phyloP scores from a whole-genome alignment of 2,888 invertebrate species.

The Panzeria rudis region DNA sequence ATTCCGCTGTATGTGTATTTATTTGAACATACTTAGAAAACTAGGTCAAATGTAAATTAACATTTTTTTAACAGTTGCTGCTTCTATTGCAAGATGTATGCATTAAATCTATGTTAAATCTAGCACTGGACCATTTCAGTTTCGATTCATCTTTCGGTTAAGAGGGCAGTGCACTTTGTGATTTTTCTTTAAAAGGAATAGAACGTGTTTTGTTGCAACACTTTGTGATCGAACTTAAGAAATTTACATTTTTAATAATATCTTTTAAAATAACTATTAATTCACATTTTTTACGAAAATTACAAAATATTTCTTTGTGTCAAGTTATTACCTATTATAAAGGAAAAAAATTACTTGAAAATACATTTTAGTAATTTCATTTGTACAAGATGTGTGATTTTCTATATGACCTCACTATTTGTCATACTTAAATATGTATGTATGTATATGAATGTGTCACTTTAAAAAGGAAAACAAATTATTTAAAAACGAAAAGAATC shows the following conservation, averaged over 20 bases:
- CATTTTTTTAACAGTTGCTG: slow-evolving; percentile 49
- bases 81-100: slow-evolving; percentile 49
- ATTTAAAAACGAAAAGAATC: background rate
- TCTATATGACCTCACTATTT: slow-evolving; percentile 36
- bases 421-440: background rate
- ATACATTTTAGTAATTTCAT: background rate
- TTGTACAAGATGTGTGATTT: slow-evolving; percentile 5
- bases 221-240: background rate
- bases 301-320: background rate
- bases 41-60: slow-evolving; percentile 71
- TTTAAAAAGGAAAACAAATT: slow-evolving; percentile 33
- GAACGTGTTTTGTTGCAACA: slow-evolving; percentile 66
- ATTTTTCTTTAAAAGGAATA: slow-evolving; percentile 79
- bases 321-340: background rate
- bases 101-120: slow-evolving; percentile 53
- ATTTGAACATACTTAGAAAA: slow-evolving; percentile 38
- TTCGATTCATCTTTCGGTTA: slow-evolving; percentile 80
- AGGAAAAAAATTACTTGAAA: background rate
- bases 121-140: slow-evolving; percentile 75
- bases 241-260: background rate
- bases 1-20: background rate
- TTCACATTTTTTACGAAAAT: background rate
- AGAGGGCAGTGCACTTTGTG: slow-evolving; percentile 81
- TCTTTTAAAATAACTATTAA: slow-evolving; percentile 6
- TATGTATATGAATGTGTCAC: slow-evolving; percentile 14